phyloP scores from a whole-genome alignment of 2,888 invertebrate species.

The Holacanthella duospinosa region DNA sequence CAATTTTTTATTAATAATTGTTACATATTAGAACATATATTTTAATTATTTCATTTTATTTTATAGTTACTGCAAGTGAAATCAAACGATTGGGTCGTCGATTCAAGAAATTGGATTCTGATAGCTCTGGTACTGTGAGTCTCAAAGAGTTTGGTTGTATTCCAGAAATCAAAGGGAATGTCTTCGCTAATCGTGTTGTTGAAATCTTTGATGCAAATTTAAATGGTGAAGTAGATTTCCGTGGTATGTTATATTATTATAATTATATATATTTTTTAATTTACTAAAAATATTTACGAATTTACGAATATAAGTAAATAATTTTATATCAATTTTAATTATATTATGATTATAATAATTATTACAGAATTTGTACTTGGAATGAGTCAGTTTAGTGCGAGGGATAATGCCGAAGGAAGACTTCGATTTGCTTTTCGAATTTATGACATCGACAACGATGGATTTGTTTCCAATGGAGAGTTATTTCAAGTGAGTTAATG shows the following conservation, averaged over 20 bases:
- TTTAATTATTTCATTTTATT: too few relatives aligned
- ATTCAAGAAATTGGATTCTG: conserved; percentile 12
- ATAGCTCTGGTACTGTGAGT: conserved; percentile 11
- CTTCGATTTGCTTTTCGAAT: conserved; percentile 17
- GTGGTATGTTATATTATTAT: too few relatives aligned
- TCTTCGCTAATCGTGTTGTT: conserved; percentile 10
- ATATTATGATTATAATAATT: neutral
- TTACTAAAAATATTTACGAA: neutral
- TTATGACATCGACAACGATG: conserved; percentile 19
- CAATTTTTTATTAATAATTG: neutral
- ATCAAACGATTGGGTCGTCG: conserved; percentile 6
- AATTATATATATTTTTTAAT: neutral
- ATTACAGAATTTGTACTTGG: conserved; percentile 15
- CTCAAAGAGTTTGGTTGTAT: conserved; percentile 13
- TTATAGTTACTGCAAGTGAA: conserved; percentile 8
- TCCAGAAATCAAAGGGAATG: conserved; percentile 10
- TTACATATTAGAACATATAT: neutral
- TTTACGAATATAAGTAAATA: neutral
- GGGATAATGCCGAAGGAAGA: neutral
- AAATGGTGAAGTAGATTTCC: conserved; percentile 13
- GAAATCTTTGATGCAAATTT: conserved; percentile 14
- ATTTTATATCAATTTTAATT: neutral
- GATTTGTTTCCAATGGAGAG: conserved; percentile 19
- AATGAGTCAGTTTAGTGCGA: conserved; percentile 10
- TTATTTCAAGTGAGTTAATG: conserved; percentile 17